A percentile compares a stretch with the other conserved stretches of the same genome.
These are phyloP conservation scores for Tuta absoluta DNA, from an alignment of 2,888 invertebrate species.

Conservation along the genomic window DNA sequence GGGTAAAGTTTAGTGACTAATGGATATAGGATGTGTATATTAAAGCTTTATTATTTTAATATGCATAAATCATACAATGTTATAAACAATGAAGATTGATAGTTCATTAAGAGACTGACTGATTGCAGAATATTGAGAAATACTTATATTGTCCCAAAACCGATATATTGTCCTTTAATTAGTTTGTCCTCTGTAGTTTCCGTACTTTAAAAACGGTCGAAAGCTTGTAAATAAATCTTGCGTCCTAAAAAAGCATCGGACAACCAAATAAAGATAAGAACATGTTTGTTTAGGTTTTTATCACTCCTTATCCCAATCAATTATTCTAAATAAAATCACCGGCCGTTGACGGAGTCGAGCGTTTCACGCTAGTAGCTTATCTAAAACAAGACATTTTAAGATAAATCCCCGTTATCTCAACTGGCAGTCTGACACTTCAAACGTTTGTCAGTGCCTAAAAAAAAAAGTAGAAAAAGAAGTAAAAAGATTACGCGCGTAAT, in stretches of 20 bases:
- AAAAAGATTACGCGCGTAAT: slow-evolving; percentile 33
- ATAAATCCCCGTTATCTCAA: slow-evolving; percentile 58
- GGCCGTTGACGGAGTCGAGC: slow-evolving; percentile 46
- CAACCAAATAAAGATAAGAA: slow-evolving; percentile 23
- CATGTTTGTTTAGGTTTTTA: slow-evolving; percentile 11
- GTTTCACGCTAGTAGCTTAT: slow-evolving; percentile 56
- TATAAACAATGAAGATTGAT: not conserved
- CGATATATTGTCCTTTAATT: not conserved
- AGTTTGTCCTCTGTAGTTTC: not conserved
- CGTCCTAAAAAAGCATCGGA: not conserved
- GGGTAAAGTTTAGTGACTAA: slow-evolving; percentile 6
- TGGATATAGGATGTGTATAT: not conserved
- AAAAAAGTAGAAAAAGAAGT: slow-evolving; percentile 43
- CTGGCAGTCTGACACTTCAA: slow-evolving; percentile 33
- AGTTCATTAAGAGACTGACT: not conserved
- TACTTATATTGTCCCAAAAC: not conserved
- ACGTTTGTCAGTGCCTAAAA: slow-evolving; percentile 45
- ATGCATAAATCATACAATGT: not conserved
- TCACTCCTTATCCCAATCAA: slow-evolving; percentile 24
- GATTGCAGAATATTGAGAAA: no score
- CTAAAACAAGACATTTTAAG: slow-evolving; percentile 61
- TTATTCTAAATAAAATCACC: slow-evolving; percentile 25
- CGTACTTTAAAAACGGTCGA: not conserved
- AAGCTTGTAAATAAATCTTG: not conserved
- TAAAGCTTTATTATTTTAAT: not conserved